Evolutionary conservation across 2,113 vertebrate genomes (phyloP).

Genomic region (Oryctolagus cuniculus): mOryCun1.1 NC_091440.1:76385501-76386000

Average conservation of each 20-base stretch:
- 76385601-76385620: neutral
- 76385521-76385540: slow-evolving; percentile 5
- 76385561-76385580: slow-evolving; percentile 6
- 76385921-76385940: too few species aligned
- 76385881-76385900: neutral
- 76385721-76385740: neutral
- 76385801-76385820: neutral
- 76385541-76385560: neutral
- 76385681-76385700: slow-evolving; percentile 22
- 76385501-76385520: neutral
- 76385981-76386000: too few species aligned
- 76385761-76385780: neutral
- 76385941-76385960: too few species aligned
- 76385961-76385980: too few species aligned
- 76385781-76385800: neutral
- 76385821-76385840: neutral
- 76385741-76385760: slow-evolving; percentile 23
- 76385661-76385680: slow-evolving; percentile 6
- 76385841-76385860: neutral
- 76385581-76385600: neutral
- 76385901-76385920: too few species aligned
- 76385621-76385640: neutral
- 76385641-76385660: neutral
- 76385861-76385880: neutral
- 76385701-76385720: neutral